Conservation (phyloP, 2,888 invertebrate species). For the Ceriagrion tenellum region DNA sequence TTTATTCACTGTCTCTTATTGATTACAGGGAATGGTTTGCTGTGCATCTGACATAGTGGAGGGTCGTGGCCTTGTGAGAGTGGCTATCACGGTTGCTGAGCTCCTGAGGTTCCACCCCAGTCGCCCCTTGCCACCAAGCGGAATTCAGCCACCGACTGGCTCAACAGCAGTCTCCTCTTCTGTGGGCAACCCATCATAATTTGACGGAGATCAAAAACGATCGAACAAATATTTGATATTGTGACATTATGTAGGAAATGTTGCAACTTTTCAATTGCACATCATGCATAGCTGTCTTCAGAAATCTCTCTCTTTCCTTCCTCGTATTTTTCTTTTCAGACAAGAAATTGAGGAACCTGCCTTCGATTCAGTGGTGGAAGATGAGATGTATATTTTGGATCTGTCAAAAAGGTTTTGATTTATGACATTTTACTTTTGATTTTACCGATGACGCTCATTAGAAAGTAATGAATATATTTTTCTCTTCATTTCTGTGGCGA, state of each 20-base stretch:
- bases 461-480: neutral
- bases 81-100: slow-evolving; percentile 93
- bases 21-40: slow-evolving; percentile 91
- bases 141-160: neutral
- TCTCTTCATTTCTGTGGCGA: neutral
- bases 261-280: neutral
- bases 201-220: neutral
- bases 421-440: neutral
- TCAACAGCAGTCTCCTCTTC: slow-evolving; percentile 26
- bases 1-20: slow-evolving; percentile 69
- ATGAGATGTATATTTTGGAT: neutral
- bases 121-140: slow-evolving; percentile 71
- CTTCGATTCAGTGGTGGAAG: neutral
- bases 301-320: neutral
- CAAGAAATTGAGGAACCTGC: neutral
- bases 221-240: neutral
- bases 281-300: neutral
- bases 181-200: slow-evolving; percentile 15
- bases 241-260: neutral
- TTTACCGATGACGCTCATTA: neutral
- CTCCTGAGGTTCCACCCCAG: slow-evolving; percentile 85
- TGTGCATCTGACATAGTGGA: slow-evolving; percentile 92
- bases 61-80: slow-evolving; percentile 91
- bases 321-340: neutral
- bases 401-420: neutral